Percentiles rank a stretch among this genome's conserved stretches.
Evolutionary conservation across 2,888 invertebrate species (phyloP).

Genomic region (Octodonta nipae): DNA sequence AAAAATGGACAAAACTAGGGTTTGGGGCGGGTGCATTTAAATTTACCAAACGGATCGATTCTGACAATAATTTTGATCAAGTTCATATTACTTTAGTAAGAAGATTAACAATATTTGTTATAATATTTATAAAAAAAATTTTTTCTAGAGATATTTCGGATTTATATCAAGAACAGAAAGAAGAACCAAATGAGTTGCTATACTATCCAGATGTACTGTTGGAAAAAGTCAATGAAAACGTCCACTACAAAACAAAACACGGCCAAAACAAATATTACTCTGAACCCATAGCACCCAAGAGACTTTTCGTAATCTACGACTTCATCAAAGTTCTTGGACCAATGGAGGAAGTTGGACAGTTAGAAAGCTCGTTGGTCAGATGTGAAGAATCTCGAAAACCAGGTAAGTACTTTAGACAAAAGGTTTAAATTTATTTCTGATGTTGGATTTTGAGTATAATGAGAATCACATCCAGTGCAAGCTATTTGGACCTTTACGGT

Average conservation of each 20-base stretch:
- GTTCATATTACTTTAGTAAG: no score
- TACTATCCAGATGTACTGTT: conserved; percentile 59
- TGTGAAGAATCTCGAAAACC: conserved; percentile 17
- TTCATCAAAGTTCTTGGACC: conserved; percentile 58
- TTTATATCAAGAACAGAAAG: no score
- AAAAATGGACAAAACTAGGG: no score
- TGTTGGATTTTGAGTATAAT: no score
- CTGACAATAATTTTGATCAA: no score
- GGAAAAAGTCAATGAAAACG: conserved; percentile 49
- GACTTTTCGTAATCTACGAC: conserved; percentile 57
- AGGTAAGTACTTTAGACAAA: conserved; percentile 15
- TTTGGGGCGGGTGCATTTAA: no score
- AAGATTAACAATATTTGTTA: neutral
- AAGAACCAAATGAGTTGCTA: no score
- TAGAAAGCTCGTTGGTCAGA: conserved; percentile 13
- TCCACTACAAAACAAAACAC: conserved; percentile 40
- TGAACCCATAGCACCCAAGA: conserved; percentile 48
- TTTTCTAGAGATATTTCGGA: neutral
- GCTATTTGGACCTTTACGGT: no score
- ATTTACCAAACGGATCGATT: no score
- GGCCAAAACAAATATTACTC: conserved; percentile 30
- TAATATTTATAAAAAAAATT: neutral
- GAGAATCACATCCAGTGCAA: no score
- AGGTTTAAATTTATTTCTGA: no score
- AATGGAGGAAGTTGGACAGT: conserved; percentile 34